A percentile compares a stretch with the other conserved stretches of the same genome.
Conservation (phyloP, 2,113 vertebrate species). For the Condylura cristata region DNA sequence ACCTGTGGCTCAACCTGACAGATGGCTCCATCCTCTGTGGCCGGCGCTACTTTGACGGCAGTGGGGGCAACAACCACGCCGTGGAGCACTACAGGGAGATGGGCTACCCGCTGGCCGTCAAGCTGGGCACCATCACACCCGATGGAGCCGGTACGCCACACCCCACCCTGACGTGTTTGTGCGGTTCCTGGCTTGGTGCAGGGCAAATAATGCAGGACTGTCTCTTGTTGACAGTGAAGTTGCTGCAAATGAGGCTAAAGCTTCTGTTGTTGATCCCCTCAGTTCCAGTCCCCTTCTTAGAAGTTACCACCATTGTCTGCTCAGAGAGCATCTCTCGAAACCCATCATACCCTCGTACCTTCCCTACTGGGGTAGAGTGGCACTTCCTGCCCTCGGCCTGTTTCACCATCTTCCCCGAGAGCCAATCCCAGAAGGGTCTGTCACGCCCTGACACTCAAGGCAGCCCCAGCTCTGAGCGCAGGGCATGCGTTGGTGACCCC, state of each 20-base stretch:
- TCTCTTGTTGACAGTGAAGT: neutral
- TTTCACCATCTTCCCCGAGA: neutral
- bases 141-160: conserved; percentile 92
- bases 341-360: neutral
- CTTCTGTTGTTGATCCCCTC: neutral
- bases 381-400: neutral
- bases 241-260: neutral
- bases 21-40: conserved; percentile 97
- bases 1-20: conserved; percentile 98
- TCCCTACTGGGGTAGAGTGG: neutral
- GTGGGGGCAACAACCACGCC: conserved; percentile 97
- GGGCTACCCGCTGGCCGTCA: conserved; percentile 95
- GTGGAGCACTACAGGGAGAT: conserved; percentile 95
- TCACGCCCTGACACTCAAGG: neutral
- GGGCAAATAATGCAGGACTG: neutral
- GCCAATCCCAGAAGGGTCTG: neutral
- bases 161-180: neutral
- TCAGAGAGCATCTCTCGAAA: neutral
- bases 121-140: conserved; percentile 98
- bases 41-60: conserved; percentile 97
- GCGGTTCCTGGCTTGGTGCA: neutral
- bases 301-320: neutral
- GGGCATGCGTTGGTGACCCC: neutral
- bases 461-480: neutral
- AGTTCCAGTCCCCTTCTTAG: neutral